Base-by-base conservation (phyloP, 2,888 invertebrate species). In the Chrysolina americana region DNA sequence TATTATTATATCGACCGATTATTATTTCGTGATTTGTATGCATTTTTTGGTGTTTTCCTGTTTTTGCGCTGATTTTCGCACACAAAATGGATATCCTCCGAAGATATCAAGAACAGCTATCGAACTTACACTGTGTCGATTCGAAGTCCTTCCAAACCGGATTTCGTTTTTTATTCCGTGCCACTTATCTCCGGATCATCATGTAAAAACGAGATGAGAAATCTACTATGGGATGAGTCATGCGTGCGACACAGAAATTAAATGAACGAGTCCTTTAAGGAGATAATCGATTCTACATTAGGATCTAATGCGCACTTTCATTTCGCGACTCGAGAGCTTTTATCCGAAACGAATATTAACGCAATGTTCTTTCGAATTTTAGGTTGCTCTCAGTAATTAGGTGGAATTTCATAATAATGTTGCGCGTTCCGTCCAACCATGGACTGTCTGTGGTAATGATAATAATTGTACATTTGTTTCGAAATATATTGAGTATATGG, bases 201-300 rank as follows among this genome's bases (percentile, higher is more conserved):
- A 13, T 53, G 53, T 53, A 53, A 53, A 53, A 53, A 21, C 53
- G 53, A 53, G 53, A 53, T 53, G 71, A 71, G 71, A 66, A 71
- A 66, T 71, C 65, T 36, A 28, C 71, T n/a, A 59, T 17, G 65
- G 65, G 71, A 66, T 71, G 71, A 71, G 50, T 71, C 71, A 71
- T 53, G 56, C 65, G 50, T 71, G 56, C 59, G 66, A 50, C 71
- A 71, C 59, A 71, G 71, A 71, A 71, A 62, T 47, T 11, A 56
- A 71, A 66, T 66, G 59, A 66, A 71, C 65, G 71, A 48, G 36
- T 41, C 66, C 65, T 71, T 71, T 63, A 65, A 59, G 69, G 21
- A 21, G 11, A 5, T 53, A 53, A 50, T 44, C n/a, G 41, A 44
- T 44, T 64, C 41, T 64, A 21, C 41, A 64, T 36, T 48, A 48